Base-by-base conservation (phyloP, 2,888 invertebrate genomes). In the Microplitis manilae region DNA sequence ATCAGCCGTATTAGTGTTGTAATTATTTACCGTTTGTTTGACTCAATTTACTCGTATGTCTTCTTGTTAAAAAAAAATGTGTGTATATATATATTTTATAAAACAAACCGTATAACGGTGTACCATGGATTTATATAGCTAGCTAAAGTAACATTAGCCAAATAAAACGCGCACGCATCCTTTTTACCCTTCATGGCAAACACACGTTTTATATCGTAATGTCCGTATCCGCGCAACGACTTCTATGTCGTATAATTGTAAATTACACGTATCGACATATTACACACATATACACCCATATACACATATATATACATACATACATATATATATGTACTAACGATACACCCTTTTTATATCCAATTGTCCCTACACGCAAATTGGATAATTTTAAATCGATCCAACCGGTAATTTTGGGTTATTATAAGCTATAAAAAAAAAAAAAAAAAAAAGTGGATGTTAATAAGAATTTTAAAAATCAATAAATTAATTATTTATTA, bases 111-210 rank as follows among this genome's bases (percentile, higher is more conserved):
- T 50, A 50, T 50, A 50, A 50, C 50, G 50, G 50, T 50, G 50
- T 50, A 50, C 50, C 50, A 50, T 50, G 50, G 50, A 50, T 50
- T 50, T 50, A 50, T 68, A 74, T 68, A 74, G 60, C 72, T 68
- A 74, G 60, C 72, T 68, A 73, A 83, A 81, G 80, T 86, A 88
- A 88, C 88, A 88, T 87, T 88, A 88, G 64, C 85, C 87, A 86
- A 86, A 87, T 85, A 78, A 86, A 83, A 82, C 81, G 78, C 79
- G 67, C 67, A 77, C 50, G 50, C 50, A 50, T 50, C 50, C 9
- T 50, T 82, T 84, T 87, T 87, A 85, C 87, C 87, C 86, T 86
- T 86, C 83, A 87, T 87, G 88, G 88, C 87, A 88, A 85, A 68
- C 68, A 59, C 50, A 50, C 50, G 50, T 50, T 50, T 50, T 13